These are phyloP conservation scores for Drosophila kikkawai DNA, from an alignment of 1,140 invertebrate genomes.

Conservation along the genomic window DNA sequence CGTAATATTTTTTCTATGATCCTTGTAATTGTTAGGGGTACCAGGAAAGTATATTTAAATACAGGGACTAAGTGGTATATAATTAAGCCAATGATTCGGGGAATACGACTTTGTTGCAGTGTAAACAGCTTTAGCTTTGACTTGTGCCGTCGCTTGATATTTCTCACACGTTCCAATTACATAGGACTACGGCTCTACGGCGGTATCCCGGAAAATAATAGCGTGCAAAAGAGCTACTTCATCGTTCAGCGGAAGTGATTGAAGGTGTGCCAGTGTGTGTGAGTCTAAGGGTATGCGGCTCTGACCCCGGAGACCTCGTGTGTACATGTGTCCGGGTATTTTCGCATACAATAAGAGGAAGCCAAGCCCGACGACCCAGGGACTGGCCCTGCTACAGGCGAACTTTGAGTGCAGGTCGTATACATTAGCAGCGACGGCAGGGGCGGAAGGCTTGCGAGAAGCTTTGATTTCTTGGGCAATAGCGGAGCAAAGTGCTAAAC, in stretches of 20 bases:
- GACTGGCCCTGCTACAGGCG: slow-evolving; percentile 51
- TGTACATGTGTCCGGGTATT: slow-evolving; percentile 54
- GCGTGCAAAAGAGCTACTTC: slow-evolving; percentile 84
- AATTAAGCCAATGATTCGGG: not conserved
- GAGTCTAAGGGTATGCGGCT: slow-evolving; percentile 24
- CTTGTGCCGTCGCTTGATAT: slow-evolving; percentile 67
- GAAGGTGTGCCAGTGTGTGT: slow-evolving; percentile 76
- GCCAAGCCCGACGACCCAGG: slow-evolving; percentile 35
- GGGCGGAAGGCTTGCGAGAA: slow-evolving; percentile 47
- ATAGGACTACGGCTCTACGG: slow-evolving; percentile 37
- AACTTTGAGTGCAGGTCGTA: slow-evolving; percentile 80
- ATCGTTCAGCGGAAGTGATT: slow-evolving; percentile 84
- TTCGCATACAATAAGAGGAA: slow-evolving; percentile 61
- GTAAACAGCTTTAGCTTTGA: slow-evolving; percentile 20
- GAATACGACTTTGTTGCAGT: slow-evolving; percentile 22
- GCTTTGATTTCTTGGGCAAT: slow-evolving; percentile 76
- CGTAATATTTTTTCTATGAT: not conserved
- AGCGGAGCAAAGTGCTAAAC: slow-evolving; percentile 81
- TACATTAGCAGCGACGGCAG: slow-evolving; percentile 55
- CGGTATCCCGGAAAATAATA: slow-evolving; percentile 75
- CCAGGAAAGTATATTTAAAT: not conserved
- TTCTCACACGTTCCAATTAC: slow-evolving; percentile 85
- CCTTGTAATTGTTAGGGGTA: not conserved
- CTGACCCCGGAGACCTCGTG: slow-evolving; percentile 32
- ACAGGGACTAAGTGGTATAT: not conserved